A percentile compares a stretch with the other conserved stretches of the same genome.
Evolutionary conservation across 2,113 vertebrate genomes (phyloP).

Genomic region (Leucopternis melanops): DNA sequence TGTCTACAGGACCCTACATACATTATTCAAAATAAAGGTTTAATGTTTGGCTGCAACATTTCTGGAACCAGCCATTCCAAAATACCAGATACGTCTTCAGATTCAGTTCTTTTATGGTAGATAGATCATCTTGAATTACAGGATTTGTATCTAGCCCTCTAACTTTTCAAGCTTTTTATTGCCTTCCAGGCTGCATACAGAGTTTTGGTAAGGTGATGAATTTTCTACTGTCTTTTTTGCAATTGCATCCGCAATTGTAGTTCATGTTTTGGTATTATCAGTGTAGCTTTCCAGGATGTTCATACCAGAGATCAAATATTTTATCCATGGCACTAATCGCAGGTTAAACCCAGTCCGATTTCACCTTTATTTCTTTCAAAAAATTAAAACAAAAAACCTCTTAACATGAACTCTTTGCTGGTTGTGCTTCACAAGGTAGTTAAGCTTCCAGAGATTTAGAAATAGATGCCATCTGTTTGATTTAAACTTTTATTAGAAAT

Average conservation of each 20-base stretch:
- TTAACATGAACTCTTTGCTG: conserved; percentile 4
- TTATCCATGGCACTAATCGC: conserved; percentile 1
- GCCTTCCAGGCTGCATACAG: neutral
- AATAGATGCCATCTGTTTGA: conserved; percentile 19
- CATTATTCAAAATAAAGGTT: neutral
- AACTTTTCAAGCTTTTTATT: conserved; percentile 6
- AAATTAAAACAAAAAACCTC: neutral
- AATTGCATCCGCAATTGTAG: conserved; percentile 19
- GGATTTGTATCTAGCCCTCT: neutral
- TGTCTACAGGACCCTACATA: neutral
- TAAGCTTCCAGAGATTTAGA: conserved; percentile 29
- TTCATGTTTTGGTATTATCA: conserved; percentile 9
- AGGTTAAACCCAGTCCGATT: conserved; percentile 32
- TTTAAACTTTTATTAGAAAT: conserved; percentile 44
- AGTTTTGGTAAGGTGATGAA: neutral
- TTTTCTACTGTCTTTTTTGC: conserved; percentile 13
- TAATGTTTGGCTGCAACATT: neutral
- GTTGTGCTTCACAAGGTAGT: conserved; percentile 29
- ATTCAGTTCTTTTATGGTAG: neutral
- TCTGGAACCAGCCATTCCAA: conserved; percentile 10
- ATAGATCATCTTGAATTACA: conserved; percentile 13
- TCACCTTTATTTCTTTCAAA: conserved; percentile 27
- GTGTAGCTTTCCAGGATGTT: conserved; percentile 19
- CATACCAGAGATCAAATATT: conserved; percentile 15
- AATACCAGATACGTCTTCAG: neutral